A percentile compares a stretch with the other conserved stretches of the same genome.
Conservation (phyloP, 2,113 vertebrate genomes). For the Pleuronectes platessa region DNA sequence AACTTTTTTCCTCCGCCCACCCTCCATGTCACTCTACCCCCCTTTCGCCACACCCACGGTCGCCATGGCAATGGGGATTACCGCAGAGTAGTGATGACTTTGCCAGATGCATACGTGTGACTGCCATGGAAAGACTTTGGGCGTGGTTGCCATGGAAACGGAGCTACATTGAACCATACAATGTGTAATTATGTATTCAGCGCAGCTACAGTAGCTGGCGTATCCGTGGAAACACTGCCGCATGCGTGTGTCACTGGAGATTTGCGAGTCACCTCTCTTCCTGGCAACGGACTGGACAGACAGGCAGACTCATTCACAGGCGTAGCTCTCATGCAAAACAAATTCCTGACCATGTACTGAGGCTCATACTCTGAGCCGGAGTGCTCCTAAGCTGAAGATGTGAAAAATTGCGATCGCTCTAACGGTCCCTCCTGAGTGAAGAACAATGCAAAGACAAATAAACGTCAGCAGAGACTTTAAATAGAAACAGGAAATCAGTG, state of each 20-base stretch:
- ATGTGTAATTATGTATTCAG: slow-evolving; percentile 42
- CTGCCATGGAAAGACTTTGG: slow-evolving; percentile 58
- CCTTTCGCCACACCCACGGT: slow-evolving; percentile 63
- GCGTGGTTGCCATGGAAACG: slow-evolving; percentile 59
- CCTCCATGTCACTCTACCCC: slow-evolving; percentile 14
- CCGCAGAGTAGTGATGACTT: slow-evolving; percentile 61
- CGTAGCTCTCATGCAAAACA: slow-evolving; percentile 2
- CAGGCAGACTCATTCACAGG: slow-evolving; percentile 14
- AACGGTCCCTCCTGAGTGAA: slow-evolving; percentile 16
- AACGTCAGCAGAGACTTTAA: slow-evolving; percentile 9
- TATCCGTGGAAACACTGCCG: slow-evolving; percentile 40
- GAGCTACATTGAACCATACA: slow-evolving; percentile 51
- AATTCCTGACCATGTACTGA: not conserved
- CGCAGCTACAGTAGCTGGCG: not conserved
- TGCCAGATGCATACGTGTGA: slow-evolving; percentile 59
- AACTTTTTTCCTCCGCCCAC: slow-evolving; percentile 30
- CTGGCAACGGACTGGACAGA: slow-evolving; percentile 13
- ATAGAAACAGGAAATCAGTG: slow-evolving; percentile 54
- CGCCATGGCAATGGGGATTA: slow-evolving; percentile 63
- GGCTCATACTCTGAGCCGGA: not conserved
- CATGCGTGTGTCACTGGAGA: slow-evolving; percentile 15
- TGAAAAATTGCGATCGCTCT: slow-evolving; percentile 7
- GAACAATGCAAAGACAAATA: slow-evolving; percentile 69
- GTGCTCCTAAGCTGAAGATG: slow-evolving; percentile 8
- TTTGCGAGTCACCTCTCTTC: slow-evolving; percentile 24